Base-by-base conservation (phyloP, 2,888 invertebrate genomes). In the Trichacis sp. region DNA sequence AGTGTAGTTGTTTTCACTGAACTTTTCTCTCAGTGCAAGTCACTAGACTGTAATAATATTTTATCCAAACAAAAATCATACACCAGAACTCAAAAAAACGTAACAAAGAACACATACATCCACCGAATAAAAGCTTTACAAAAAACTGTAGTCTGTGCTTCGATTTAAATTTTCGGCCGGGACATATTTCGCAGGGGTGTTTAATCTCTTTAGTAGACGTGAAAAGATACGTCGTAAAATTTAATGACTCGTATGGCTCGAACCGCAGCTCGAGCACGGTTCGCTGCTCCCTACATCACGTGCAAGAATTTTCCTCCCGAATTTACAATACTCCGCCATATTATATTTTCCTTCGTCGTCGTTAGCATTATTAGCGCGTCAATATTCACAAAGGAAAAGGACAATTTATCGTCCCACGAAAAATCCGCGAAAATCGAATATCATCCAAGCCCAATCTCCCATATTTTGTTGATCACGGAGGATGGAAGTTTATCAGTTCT, bases 141-240 rank as follows among this genome's bases (percentile, higher is more conserved):
- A 11, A 33, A 33, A n/a, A 9, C 2, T 6, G n/a, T 5, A 33
- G 2, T 33, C n/a, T 6, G n/a, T 6, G n/a, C n/a, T 33, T 33
- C 33, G 33, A 33, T 33, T 33, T 33, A n/a, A n/a, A n/a, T n/a
- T n/a, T n/a, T 6, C 33, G 8, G 5, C 33, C 33, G 8, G 11
- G 33, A 59, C 62, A 63, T 67, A 67, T 67, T 67, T 67, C 49
- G 62, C 56, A 56, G 66, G 48, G 62, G 66, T 63, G 58, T 67
- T 67, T 67, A 67, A 67, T 67, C 62, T 59, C 59, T 67, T 59
- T 63, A 67, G 54, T 59, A 62, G 52, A 67, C 59, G 66, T 63
- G 66, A 67, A 67, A 67, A 67, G 66, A 67, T 67, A 63, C 59
- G 56, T 59, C 66, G 66, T 67, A 67, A 67, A 67, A 67, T 67